Evolutionary conservation across 2,888 invertebrate genomes (phyloP).

Genomic region (Ceratothoa steindachneri): DNA sequence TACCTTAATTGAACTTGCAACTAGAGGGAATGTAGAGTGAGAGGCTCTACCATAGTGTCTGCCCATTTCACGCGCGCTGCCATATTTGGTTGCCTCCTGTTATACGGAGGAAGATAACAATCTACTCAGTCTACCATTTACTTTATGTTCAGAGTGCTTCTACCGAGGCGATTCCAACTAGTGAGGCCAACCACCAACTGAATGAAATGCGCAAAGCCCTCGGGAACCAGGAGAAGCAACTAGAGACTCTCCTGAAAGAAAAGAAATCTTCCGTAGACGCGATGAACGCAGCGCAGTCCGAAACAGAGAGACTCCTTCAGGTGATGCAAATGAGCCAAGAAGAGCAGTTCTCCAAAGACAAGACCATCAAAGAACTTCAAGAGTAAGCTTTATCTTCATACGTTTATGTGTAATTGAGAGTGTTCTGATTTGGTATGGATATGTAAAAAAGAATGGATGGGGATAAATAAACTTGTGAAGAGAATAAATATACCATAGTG

Average conservation of each 20-base stretch:
- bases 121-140: no score
- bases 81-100: no score
- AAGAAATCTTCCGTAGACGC: slow-evolving; percentile 65
- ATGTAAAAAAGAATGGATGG: no score
- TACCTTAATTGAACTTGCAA: no score
- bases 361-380: slow-evolving; percentile 51
- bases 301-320: slow-evolving; percentile 51
- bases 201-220: slow-evolving; percentile 40
- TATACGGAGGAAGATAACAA: no score
- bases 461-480: no score
- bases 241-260: slow-evolving; percentile 86
- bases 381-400: slow-evolving; percentile 49
- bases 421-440: no score
- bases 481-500: no score
- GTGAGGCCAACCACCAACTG: slow-evolving; percentile 40
- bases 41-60: no score
- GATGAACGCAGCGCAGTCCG: slow-evolving; percentile 48
- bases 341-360: slow-evolving; percentile 51
- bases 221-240: slow-evolving; percentile 53
- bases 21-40: no score
- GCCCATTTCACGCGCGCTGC: no score
- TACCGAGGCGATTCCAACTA: slow-evolving; percentile 32
- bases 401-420: no score
- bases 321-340: slow-evolving; percentile 52
- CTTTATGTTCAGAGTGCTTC: slow-evolving; percentile 31